A percentile compares a stretch with the other conserved stretches of the same genome.
phyloP scores from a whole-genome alignment of 2,888 invertebrate genomes.

The Protophormia terraenovae region DNA sequence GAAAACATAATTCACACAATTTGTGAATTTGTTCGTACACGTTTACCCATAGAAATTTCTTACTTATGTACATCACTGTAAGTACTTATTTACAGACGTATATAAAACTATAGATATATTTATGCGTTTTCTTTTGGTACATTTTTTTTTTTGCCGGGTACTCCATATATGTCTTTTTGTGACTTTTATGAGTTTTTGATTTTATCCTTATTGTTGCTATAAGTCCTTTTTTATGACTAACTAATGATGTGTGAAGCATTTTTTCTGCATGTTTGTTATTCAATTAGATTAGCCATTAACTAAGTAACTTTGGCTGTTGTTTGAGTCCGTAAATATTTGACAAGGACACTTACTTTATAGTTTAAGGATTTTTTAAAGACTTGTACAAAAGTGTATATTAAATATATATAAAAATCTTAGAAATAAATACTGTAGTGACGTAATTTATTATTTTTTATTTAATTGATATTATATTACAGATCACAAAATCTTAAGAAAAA shows the following conservation, averaged over 20 bases:
- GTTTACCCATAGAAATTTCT: background rate
- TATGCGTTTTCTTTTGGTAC: constrained; percentile 50
- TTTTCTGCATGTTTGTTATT: constrained; percentile 61
- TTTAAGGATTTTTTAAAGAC: too few species aligned
- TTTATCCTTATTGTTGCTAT: constrained; percentile 59
- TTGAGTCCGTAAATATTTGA: background rate
- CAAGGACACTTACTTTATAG: background rate
- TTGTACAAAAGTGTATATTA: too few species aligned
- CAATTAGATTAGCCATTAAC: constrained; percentile 62
- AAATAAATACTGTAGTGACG: too few species aligned
- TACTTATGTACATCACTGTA: constrained; percentile 13
- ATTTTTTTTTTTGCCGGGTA: constrained; percentile 32
- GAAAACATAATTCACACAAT: too few species aligned
- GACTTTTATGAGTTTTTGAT: constrained; percentile 68
- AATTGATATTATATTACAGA: too few species aligned
- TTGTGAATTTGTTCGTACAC: too few species aligned
- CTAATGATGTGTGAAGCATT: constrained; percentile 67
- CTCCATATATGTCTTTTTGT: constrained; percentile 55
- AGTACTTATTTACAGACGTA: constrained; percentile 21
- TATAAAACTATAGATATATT: constrained; percentile 49
- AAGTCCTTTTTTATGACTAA: constrained; percentile 64
- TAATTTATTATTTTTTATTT: too few species aligned
- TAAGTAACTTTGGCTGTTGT: constrained; percentile 29
- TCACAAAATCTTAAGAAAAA: too few species aligned
- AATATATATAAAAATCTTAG: too few species aligned